These are phyloP conservation scores for Chroicocephalus ridibundus DNA, from an alignment of 2,113 vertebrate species.

Conservation along the genomic window DNA sequence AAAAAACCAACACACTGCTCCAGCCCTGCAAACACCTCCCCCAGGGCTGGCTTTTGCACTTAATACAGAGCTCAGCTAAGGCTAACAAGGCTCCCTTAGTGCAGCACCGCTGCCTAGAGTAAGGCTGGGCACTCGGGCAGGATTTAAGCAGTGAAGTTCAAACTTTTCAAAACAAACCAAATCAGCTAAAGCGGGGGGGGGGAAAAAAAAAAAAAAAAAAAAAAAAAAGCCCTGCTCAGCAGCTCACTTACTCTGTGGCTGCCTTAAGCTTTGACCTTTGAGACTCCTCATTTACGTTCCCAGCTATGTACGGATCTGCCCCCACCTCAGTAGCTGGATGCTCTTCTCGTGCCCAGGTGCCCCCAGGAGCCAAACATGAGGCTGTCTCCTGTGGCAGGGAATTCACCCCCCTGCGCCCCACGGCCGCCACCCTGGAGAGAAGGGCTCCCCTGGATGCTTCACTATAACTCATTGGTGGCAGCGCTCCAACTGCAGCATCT, in stretches of 20 bases:
- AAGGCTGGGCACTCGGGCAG: not conserved
- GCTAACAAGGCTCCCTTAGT: not conserved
- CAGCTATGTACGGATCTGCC: not conserved
- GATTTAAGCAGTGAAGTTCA: not conserved
- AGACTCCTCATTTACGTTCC: not conserved
- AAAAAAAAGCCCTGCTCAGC: not conserved
- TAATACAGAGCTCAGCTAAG: not conserved
- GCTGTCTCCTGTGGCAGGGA: not conserved
- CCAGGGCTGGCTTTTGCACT: not conserved
- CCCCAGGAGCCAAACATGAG: not conserved
- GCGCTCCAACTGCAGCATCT: not conserved
- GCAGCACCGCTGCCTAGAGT: not conserved
- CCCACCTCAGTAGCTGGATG: not conserved
- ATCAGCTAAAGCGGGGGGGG: not conserved
- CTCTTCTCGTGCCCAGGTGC: not conserved
- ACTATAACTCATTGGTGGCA: not conserved
- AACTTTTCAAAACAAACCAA: not conserved
- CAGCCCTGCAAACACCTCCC: not conserved
- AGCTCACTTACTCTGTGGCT: not conserved
- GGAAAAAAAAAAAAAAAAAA: not conserved
- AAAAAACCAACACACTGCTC: not conserved
- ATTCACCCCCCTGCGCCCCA: not conserved
- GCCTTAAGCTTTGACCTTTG: not conserved
- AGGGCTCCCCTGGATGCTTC: accelerated
- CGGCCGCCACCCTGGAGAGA: accelerated